Base-by-base conservation (phyloP, 2,113 vertebrate species). In the Dipodomys spectabilis region DNA sequence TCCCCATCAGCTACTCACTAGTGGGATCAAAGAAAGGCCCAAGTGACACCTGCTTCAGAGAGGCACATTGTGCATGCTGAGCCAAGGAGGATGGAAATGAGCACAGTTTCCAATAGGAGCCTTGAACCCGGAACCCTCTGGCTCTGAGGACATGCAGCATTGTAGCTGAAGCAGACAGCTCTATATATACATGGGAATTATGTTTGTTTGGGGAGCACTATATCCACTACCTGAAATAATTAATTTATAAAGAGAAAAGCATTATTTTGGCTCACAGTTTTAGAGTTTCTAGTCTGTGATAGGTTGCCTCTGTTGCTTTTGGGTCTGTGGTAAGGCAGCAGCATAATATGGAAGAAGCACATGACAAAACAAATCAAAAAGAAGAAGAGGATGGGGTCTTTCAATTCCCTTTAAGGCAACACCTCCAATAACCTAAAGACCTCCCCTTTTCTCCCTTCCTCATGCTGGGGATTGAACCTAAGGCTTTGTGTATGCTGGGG, bases 121-220 rank as follows among this genome's bases (percentile, higher is more conserved):
- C 35, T 25, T 73, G 30, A 49, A 77, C 11, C 25, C 4, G 19
- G 3, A 39, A 53, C 44, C 67, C 15, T 57, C 53, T 57, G 53
- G 53, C 53, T 57, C 1, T 7, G 13, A 68, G 72, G 75, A 45
- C 0, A 0, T 3, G 7, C 65, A 18, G 35, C 39, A n/a, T 4
- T 12, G 7, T 16, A 27, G 6, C 5, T 0, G 39, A 28, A 69
- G 20, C 67, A 67, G 57, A 16, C 68, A 19, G 32, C 30, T 30
- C 89, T 45, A 0, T 20, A 4, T 60, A 45, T 20, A 30, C 19
- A 30, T 68, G 53, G 22, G 32, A 35, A 23, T 23, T 62, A 7
- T 18, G 23, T 23, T 80, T 30, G 60, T 86, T 25, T 30, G 23
- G 39, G 39, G 39, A 5, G 20, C 74, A 4, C 82, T 53, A 2